These are phyloP conservation scores for Mylabris sibirica DNA, from an alignment of 2,888 invertebrate species.

Conservation along the genomic window DNA sequence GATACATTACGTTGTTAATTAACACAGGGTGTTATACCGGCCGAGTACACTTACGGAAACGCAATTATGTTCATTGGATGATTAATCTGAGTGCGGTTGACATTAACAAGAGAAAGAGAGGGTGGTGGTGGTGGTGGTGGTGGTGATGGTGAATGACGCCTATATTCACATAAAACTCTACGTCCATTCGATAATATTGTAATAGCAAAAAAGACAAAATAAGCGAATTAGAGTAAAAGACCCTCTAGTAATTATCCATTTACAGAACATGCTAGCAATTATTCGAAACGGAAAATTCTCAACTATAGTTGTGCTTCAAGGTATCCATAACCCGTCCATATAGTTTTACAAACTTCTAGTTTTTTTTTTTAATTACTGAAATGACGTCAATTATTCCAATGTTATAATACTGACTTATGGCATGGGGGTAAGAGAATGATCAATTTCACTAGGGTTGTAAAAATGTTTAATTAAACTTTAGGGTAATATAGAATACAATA, in stretches of 20 bases:
- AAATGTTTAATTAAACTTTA: constrained; percentile 40
- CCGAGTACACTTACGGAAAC: constrained; percentile 56
- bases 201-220: neutral
- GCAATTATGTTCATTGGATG: constrained; percentile 57
- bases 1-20: constrained; percentile 56
- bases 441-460: constrained; percentile 24
- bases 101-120: constrained; percentile 39
- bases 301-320: neutral
- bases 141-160: constrained; percentile 34
- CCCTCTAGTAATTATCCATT: neutral
- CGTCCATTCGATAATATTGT: neutral
- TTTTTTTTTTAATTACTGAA: neutral
- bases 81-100: constrained; percentile 55
- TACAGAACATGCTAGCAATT: neutral
- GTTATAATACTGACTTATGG: too few relatives aligned
- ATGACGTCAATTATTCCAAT: neutral
- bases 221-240: neutral
- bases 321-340: neutral
- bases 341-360: neutral
- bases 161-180: neutral
- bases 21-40: constrained; percentile 50
- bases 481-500: constrained; percentile 34
- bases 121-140: constrained; percentile 24
- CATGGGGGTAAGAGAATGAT: neutral
- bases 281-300: neutral